Conservation (phyloP, 2,797 vertebrate genomes). For the Falco concolor region DNA sequence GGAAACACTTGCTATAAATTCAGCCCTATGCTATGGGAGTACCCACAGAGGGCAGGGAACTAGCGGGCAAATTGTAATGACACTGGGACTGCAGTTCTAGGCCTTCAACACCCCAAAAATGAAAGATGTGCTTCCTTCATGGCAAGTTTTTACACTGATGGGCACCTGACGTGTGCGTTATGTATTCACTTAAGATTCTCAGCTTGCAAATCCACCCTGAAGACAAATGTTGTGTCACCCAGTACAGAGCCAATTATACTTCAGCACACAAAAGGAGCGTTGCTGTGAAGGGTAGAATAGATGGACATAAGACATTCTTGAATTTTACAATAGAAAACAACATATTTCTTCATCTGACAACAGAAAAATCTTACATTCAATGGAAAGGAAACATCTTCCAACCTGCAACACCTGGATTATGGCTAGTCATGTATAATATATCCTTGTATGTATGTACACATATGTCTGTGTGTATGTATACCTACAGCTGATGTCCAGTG, state of each 20-base stretch:
- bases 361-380: not conserved
- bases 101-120: not conserved
- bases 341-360: not conserved
- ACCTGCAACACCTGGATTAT: not conserved
- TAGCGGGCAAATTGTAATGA: not conserved
- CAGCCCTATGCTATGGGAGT: not conserved
- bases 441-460: not conserved
- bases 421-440: not conserved
- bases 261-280: not conserved
- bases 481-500: not conserved
- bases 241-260: not conserved
- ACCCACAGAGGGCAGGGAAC: not conserved
- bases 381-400: not conserved
- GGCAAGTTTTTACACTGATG: not conserved
- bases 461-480: not conserved
- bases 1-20: not conserved
- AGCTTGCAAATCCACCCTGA: not conserved
- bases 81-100: not conserved
- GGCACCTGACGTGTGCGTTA: not conserved
- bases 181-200: not conserved
- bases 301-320: not conserved
- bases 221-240: not conserved
- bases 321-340: not conserved
- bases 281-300: not conserved
- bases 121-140: not conserved